Percentiles rank a stretch among this genome's conserved stretches.
These are phyloP conservation scores for Morone saxatilis DNA, from an alignment of 2,113 vertebrate species.

Conservation along the genomic window DNA sequence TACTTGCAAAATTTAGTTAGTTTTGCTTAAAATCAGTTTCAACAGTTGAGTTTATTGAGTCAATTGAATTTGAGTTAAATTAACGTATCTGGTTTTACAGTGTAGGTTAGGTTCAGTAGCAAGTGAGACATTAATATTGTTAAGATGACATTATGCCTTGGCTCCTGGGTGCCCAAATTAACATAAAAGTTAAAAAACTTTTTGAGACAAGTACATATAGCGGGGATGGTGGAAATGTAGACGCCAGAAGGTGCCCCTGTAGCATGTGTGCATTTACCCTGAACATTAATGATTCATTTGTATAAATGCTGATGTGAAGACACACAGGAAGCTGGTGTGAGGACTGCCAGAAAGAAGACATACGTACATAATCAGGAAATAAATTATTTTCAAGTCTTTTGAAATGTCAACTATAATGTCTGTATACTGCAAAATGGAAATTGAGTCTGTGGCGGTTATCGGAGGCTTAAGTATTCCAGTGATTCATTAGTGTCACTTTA, in stretches of 20 bases:
- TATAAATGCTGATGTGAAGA: not conserved
- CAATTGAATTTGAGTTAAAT: no score
- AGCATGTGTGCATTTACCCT: not conserved
- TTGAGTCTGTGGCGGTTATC: not conserved
- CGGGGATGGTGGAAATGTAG: no score
- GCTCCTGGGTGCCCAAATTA: not conserved
- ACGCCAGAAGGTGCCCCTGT: not conserved
- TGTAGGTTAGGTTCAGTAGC: not conserved
- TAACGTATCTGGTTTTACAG: no score
- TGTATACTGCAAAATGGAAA: slow-evolving; percentile 35
- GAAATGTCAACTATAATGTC: slow-evolving; percentile 56
- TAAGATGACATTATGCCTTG: not conserved
- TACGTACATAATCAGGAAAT: slow-evolving; percentile 2
- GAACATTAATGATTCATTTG: slow-evolving; percentile 1
- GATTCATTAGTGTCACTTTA: slow-evolving; percentile 32
- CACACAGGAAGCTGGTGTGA: not conserved
- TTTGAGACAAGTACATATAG: not conserved
- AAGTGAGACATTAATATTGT: not conserved
- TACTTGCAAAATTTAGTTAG: no score
- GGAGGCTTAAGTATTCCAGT: slow-evolving; percentile 17
- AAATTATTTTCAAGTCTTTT: slow-evolving; percentile 25
- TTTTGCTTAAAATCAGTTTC: no score
- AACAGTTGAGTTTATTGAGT: no score
- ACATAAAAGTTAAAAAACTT: not conserved
- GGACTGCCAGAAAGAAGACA: not conserved